Conservation (phyloP, 23 tunicate genomes). For the Oikopleura albicans region DNA sequence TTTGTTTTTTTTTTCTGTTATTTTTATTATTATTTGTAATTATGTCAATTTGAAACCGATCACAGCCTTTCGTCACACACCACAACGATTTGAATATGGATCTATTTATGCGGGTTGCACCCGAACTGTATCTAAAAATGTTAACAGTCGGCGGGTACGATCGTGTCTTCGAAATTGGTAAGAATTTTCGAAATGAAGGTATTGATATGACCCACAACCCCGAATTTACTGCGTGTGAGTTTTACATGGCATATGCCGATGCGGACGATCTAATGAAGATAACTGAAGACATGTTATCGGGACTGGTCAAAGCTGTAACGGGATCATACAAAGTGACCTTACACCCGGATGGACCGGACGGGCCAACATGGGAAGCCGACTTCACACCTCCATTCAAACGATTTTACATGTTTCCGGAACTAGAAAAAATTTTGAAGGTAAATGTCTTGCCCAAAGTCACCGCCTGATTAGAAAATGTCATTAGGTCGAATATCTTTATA, state of each 20-base stretch:
- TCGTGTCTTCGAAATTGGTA: constrained; percentile 80
- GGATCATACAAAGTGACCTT: constrained; percentile 51
- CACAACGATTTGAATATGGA: constrained; percentile 90
- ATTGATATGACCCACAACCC: constrained; percentile 98
- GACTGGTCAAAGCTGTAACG: constrained; percentile 51
- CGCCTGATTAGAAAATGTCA: too few relatives aligned
- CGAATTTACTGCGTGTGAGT: constrained; percentile 89
- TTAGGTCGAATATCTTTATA: too few relatives aligned
- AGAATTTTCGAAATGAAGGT: constrained; percentile 79
- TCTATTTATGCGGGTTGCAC: constrained; percentile 81
- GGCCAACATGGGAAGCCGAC: constrained; percentile 57
- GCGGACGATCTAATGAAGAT: constrained; percentile 68
- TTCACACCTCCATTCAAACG: constrained; percentile 77
- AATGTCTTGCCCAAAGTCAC: too few relatives aligned
- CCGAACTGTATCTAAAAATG: constrained; percentile 86
- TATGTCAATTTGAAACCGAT: too few relatives aligned
- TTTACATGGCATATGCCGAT: constrained; percentile 98
- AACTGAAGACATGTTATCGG: constrained; percentile 55
- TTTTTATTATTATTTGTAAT: too few relatives aligned
- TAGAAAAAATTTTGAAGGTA: constrained; percentile 28
- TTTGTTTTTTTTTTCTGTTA: too few relatives aligned
- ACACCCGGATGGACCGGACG: constrained; percentile 96
- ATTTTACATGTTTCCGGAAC: constrained; percentile 65
- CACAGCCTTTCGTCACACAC: constrained; percentile 68
- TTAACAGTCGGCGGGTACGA: constrained; percentile 89